These are phyloP conservation scores for Megaustenia siamemsis DNA, from an alignment of 2,888 invertebrate genomes.

Conservation along the genomic window DNA sequence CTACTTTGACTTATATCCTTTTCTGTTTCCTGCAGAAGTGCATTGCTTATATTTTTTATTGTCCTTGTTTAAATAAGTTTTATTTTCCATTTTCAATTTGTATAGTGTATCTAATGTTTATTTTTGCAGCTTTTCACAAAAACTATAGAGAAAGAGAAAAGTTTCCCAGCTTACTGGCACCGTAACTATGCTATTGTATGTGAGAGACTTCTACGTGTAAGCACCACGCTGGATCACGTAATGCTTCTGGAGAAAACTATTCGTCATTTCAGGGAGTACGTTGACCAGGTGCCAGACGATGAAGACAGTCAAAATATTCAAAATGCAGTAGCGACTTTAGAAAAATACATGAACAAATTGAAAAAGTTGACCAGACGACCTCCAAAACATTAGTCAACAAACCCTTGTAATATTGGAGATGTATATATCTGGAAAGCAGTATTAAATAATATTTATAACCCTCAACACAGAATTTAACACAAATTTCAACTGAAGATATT, in stretches of 20 bases:
- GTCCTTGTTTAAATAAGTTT: no score
- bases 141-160: constrained; percentile 65
- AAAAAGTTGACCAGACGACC: neutral
- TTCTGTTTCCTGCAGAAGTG: no score
- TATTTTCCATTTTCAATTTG: neutral
- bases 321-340: constrained; percentile 54
- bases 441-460: neutral
- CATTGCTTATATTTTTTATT: no score
- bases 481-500: no score
- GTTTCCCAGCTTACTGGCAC: constrained; percentile 75
- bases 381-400: neutral
- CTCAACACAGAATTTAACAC: no score
- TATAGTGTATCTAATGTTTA: constrained; percentile 18
- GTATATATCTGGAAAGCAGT: neutral
- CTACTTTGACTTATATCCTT: no score
- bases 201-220: constrained; percentile 60
- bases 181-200: constrained; percentile 77
- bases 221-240: constrained; percentile 18
- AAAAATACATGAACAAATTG: constrained; percentile 18
- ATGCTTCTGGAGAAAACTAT: constrained; percentile 55
- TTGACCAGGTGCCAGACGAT: constrained; percentile 58
- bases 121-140: constrained; percentile 71
- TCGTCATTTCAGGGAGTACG: constrained; percentile 63
- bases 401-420: neutral
- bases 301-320: constrained; percentile 57